Evolutionary conservation across 2,888 invertebrate genomes (phyloP).

Genomic region (Polyommatus icarus): DNA sequence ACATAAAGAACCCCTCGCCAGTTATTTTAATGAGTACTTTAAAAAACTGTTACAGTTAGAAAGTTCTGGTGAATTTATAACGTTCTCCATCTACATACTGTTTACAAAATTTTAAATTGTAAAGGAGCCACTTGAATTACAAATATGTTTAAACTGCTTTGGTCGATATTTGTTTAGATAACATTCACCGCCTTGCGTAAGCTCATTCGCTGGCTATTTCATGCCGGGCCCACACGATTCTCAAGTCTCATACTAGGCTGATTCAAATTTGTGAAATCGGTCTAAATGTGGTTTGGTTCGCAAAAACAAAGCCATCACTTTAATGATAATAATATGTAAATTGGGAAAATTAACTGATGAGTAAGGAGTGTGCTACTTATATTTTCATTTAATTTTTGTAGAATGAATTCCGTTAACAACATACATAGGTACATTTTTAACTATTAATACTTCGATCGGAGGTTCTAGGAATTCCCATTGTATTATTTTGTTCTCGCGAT

Average conservation of each 20-base stretch:
- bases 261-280: neutral
- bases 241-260: neutral
- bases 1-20: neutral
- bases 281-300: neutral
- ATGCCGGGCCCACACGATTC: neutral
- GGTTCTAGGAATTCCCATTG: no score
- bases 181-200: conserved; percentile 16
- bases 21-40: conserved; percentile 2
- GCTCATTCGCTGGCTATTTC: neutral
- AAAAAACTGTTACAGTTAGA: conserved; percentile 21
- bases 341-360: no score
- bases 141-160: conserved; percentile 33
- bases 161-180: conserved; percentile 33
- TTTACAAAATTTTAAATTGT: conserved; percentile 35
- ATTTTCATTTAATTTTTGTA: no score
- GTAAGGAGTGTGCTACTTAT: no score
- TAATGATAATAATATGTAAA: no score
- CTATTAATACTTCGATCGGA: no score
- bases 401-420: no score
- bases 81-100: conserved; percentile 33
- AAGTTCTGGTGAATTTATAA: conserved; percentile 32
- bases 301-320: neutral
- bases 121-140: conserved; percentile 35
- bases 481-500: no score
- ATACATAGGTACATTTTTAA: no score